Base-by-base conservation (phyloP, 2,888 invertebrate genomes). In the Andrena camellia region DNA sequence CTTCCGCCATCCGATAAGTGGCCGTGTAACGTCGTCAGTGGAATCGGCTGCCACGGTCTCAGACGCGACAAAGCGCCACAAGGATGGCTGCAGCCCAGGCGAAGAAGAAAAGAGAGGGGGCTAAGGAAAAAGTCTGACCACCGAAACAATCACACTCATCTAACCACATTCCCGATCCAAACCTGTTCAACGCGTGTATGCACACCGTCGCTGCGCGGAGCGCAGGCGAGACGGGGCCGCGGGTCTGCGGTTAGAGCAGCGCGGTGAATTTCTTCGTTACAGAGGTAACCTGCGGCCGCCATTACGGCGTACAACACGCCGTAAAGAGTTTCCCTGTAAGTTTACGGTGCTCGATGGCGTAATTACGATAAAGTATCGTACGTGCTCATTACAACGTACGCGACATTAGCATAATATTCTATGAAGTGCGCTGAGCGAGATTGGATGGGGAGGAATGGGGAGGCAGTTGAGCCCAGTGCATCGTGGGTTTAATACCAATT, bases 321-420 rank as follows among this genome's bases (percentile, higher is more conserved):
- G 78, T 79, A 72, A 72, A 52, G 54, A 35, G 33, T 72, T 72
- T 54, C 23, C 35, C 54, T 13, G 64, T 48, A 50, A 69, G 63
- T 69, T 76, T 68, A 69, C 76, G 68, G 42, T 31, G 68, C 57
- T 79, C 77, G 63, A 79, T 79, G 68, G 63, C 63, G 57, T 79
- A 79, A 79, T 79, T 76, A 68, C 77, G 48, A 60, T 50, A 48
- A 17, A 48, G 77, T 35, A 73, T 74, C 74, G 77, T 59, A 57
- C 69, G 57, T 20, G 66, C 57, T 67, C 70, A 29, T 80, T 78
- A 69, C 78, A 77, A 33, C 64, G 64, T 35, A 66, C 79, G 17
- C 50, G 59, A 31, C 60, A 70, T 80, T 78, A 80, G 70, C 79
- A 78, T 80, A 80, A 80, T 80, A 80, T 80, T 80, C 70, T 54